Base-by-base conservation (phyloP, 2,113 vertebrate species). In the Heteronetta atricapilla region DNA sequence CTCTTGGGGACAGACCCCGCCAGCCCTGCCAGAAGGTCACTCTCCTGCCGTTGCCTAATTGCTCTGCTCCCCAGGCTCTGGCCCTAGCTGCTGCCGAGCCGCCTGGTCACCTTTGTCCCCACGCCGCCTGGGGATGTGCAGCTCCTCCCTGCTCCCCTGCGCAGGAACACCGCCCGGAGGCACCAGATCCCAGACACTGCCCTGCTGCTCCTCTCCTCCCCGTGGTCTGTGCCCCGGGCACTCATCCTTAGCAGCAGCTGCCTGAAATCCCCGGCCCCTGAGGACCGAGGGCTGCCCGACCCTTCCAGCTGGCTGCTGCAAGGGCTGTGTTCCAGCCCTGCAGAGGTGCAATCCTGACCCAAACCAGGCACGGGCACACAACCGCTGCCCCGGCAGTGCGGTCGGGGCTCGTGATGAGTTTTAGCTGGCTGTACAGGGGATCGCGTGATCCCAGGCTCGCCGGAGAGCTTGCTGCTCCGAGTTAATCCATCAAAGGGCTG, bases 201-300 rank as follows among this genome's bases (percentile, higher is more conserved):
- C 38, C 52, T 76, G 76, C 82, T 89, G 86, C 38, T 86, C 20
- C 36, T 74, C 40, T 88, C 18, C 53, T 48, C 4, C 3, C 34
- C 8, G 22, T 42, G 66, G 75, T 62, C 64, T 6, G 3, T 82
- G 63, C 56, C 40, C 34, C 16, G 15, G 69, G 77, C 85, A 67
- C 63, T 92, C 90, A 28, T 26, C 89, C 59, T 93, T 95, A 70
- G 72, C 64, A 94, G 70, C 89, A 94, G 93, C 90, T 97, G 94
- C 74, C 79, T 87, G 94, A 90, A 92, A 96, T 95, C 90, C 67
- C 76, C 14, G 0, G 36, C 88, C 90, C 44, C 74, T 25, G 10
- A 50, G 86, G 86, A 76, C 33, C 2, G 3, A 72, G 81, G 58
- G 16, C 72, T 93, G 72, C 82, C 88, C 53, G 80, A 88, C 88